These are phyloP conservation scores for Eledona agricola DNA, from an alignment of 2,888 invertebrate species.

Conservation along the genomic window DNA sequence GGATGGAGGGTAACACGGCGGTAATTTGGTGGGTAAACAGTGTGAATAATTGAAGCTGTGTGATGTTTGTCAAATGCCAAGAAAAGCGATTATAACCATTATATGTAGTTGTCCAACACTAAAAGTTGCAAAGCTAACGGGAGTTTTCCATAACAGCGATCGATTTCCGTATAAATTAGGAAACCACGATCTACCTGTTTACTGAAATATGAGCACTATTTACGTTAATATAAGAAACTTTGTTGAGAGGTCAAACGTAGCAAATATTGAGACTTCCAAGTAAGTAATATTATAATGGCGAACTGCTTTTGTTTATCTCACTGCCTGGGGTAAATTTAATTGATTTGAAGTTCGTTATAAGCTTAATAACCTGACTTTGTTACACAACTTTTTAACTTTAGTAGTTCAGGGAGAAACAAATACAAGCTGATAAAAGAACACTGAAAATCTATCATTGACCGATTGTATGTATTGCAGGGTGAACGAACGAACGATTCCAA, in stretches of 20 bases:
- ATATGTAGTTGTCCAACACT: neutral
- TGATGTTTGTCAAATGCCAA: constrained; percentile 20
- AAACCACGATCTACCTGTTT: constrained; percentile 2
- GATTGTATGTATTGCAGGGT: too few relatives aligned
- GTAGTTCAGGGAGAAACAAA: too few relatives aligned
- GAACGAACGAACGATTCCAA: too few relatives aligned
- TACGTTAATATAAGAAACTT: constrained; percentile 1
- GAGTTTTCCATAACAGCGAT: constrained; percentile 1
- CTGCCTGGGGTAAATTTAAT: too few relatives aligned
- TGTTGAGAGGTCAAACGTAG: constrained; percentile 5
- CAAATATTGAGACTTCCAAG: neutral
- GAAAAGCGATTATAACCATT: constrained; percentile 15
- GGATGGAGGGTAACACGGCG: constrained; percentile 14
- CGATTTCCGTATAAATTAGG: constrained; percentile 1
- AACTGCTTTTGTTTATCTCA: too few relatives aligned
- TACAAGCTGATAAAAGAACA: too few relatives aligned
- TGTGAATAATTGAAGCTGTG: constrained; percentile 23
- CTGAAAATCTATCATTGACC: too few relatives aligned
- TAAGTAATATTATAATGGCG: constrained; percentile 11
- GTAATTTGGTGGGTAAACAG: constrained; percentile 24
- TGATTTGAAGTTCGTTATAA: too few relatives aligned
- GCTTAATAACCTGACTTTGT: too few relatives aligned
- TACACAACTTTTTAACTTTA: too few relatives aligned
- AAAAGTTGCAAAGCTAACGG: neutral
- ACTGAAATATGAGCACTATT: constrained; percentile 6